A percentile compares a stretch with the other conserved stretches of the same genome.
Evolutionary conservation across 1,140 invertebrate genomes (phyloP).

Genomic region (Gonatopus flavifemur): DNA sequence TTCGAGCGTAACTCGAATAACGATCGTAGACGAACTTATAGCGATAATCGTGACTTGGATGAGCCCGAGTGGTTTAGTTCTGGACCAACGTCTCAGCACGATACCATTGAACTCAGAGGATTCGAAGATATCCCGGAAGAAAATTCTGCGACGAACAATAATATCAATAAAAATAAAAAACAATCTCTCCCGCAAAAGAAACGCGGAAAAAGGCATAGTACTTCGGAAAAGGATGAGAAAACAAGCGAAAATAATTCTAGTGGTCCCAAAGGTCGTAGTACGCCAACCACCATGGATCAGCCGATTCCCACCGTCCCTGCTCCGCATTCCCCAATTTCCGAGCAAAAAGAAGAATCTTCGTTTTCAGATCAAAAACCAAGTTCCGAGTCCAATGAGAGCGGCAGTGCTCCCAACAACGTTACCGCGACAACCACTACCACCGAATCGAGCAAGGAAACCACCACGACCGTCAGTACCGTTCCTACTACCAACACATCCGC

Average conservation of each 20-base stretch:
- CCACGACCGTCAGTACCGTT: slow-evolving; percentile 17
- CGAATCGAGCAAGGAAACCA: slow-evolving; percentile 30
- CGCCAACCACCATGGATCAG: slow-evolving; percentile 47
- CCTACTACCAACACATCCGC: no score
- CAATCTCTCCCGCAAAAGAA: slow-evolving; percentile 53
- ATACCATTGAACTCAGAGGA: slow-evolving; percentile 90
- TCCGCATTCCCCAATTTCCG: slow-evolving; percentile 49
- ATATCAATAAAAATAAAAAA: slow-evolving; percentile 50
- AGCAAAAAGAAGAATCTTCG: slow-evolving; percentile 37
- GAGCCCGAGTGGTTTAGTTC: slow-evolving; percentile 80
- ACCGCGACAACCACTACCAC: no score
- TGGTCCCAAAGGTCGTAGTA: slow-evolving; percentile 50
- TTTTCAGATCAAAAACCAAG: slow-evolving; percentile 27
- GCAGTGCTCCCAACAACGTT: no score
- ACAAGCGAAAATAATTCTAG: slow-evolving; percentile 32
- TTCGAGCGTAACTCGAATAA: no score
- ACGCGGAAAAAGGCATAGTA: slow-evolving; percentile 41
- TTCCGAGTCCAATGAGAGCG: slow-evolving; percentile 25
- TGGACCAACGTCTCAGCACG: slow-evolving; percentile 85
- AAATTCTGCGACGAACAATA: slow-evolving; percentile 40
- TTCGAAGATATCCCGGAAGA: slow-evolving; percentile 76
- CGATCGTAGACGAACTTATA: slow-evolving; percentile 57
- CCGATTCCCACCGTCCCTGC: slow-evolving; percentile 32
- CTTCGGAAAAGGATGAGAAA: slow-evolving; percentile 41
- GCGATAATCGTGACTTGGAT: slow-evolving; percentile 57